A percentile compares a stretch with the other conserved stretches of the same genome.
Evolutionary conservation across 1,140 invertebrate species (phyloP).

Genomic region (Bombus vancouverensis): DNA sequence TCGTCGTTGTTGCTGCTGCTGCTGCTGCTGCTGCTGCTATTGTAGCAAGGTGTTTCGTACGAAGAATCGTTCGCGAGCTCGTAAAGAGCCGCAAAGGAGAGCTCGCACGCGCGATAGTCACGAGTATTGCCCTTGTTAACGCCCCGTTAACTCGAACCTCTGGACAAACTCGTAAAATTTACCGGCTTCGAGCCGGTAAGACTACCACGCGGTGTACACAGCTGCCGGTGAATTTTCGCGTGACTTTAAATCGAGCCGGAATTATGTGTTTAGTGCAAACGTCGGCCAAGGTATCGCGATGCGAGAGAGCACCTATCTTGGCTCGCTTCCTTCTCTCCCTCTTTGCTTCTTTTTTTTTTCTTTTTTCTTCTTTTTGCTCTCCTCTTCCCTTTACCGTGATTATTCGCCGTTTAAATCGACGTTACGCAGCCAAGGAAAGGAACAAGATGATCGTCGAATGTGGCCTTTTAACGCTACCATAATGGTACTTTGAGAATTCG

Average conservation of each 20-base stretch:
- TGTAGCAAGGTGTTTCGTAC: slow-evolving; percentile 27
- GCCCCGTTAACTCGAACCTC: slow-evolving; percentile 69
- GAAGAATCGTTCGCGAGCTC: slow-evolving; percentile 72
- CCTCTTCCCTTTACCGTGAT: neutral
- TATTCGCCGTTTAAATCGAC: neutral
- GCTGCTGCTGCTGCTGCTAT: slow-evolving; percentile 4
- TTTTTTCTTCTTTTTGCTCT: neutral
- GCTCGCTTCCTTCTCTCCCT: neutral
- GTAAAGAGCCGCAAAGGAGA: slow-evolving; percentile 66
- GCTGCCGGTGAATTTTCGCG: slow-evolving; percentile 41
- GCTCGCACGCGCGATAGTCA: slow-evolving; percentile 68
- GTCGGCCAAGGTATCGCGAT: neutral
- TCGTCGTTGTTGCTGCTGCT: neutral
- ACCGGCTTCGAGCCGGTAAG: slow-evolving; percentile 46
- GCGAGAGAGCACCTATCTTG: neutral
- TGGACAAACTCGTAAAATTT: slow-evolving; percentile 70
- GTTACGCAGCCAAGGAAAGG: neutral
- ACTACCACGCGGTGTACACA: slow-evolving; percentile 10
- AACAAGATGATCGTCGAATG: neutral
- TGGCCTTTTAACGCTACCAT: too few species aligned
- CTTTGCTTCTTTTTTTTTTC: neutral
- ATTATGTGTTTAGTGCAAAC: slow-evolving; percentile 42
- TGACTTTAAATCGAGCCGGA: slow-evolving; percentile 37
- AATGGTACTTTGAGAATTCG: too few species aligned
- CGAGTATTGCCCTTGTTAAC: slow-evolving; percentile 70